Evolutionary conservation across 1,140 invertebrate species (phyloP).

Genomic region (Propsilocerus akamusi): DNA sequence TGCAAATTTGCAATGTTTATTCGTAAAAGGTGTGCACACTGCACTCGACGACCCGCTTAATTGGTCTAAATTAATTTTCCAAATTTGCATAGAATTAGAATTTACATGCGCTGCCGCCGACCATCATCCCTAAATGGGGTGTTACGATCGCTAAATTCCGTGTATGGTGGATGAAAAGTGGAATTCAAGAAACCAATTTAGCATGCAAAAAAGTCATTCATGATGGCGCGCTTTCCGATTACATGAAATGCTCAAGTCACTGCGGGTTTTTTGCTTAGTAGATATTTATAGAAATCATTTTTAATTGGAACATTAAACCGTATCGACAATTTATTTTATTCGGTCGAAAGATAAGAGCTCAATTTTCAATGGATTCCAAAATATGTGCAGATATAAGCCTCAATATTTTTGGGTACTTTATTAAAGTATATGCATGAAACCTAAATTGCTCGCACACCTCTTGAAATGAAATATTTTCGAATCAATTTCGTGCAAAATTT

Average conservation of each 20-base stretch:
- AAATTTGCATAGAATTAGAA: neutral
- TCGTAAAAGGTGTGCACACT: no score
- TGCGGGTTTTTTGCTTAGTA: neutral
- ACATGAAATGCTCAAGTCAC: neutral
- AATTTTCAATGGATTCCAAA: neutral
- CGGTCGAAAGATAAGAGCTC: neutral
- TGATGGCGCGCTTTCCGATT: no score
- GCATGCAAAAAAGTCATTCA: neutral
- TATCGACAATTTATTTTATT: neutral
- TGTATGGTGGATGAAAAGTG: neutral
- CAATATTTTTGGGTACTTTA: no score
- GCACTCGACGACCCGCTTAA: no score
- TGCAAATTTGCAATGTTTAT: neutral
- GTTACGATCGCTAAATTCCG: neutral
- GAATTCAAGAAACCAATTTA: neutral
- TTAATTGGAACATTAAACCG: neutral
- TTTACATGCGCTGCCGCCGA: no score
- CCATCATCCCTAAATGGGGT: neutral
- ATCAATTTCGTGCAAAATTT: no score
- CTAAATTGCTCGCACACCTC: no score
- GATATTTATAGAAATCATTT: neutral
- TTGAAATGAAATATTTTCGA: no score
- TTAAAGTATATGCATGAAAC: no score
- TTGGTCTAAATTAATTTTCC: neutral
- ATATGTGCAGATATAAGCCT: neutral